Percentiles rank a stretch among this genome's conserved stretches.
Evolutionary conservation across 2,113 vertebrate genomes (phyloP).

Genomic region (Mionectes macconnelli): DNA sequence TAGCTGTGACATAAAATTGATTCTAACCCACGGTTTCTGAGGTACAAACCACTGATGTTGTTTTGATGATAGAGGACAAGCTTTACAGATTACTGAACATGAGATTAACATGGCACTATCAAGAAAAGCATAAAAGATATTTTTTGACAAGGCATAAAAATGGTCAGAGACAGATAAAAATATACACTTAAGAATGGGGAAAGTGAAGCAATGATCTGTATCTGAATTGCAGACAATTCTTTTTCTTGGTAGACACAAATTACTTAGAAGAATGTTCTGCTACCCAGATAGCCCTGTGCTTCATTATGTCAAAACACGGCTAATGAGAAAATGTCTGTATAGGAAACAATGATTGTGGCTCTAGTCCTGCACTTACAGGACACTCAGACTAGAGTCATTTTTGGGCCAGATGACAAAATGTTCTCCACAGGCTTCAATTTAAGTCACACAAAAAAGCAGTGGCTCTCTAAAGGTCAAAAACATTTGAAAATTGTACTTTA

Average conservation of each 20-base stretch:
- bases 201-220: slow-evolving; percentile 41
- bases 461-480: slow-evolving; percentile 7
- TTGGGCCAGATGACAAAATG: not conserved
- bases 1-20: slow-evolving; percentile 47
- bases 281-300: not conserved
- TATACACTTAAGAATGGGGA: not conserved
- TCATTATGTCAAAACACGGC: not conserved
- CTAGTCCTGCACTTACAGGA: not conserved
- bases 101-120: slow-evolving; percentile 50
- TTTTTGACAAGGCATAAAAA: slow-evolving; percentile 46
- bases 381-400: not conserved
- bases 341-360: not conserved
- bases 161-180: slow-evolving; percentile 23
- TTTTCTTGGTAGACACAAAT: slow-evolving; percentile 17
- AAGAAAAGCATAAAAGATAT: slow-evolving; percentile 37
- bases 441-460: not conserved
- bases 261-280: slow-evolving; percentile 10
- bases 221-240: slow-evolving; percentile 9
- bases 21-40: slow-evolving; percentile 32
- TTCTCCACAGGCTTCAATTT: not conserved
- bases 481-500: slow-evolving; percentile 1
- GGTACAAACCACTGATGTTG: slow-evolving; percentile 18
- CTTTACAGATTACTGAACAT: slow-evolving; percentile 46
- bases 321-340: slow-evolving; percentile 5
- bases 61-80: slow-evolving; percentile 53